Conservation (phyloP, 2,797 vertebrate species). For the Myotis vivesi region DNA sequence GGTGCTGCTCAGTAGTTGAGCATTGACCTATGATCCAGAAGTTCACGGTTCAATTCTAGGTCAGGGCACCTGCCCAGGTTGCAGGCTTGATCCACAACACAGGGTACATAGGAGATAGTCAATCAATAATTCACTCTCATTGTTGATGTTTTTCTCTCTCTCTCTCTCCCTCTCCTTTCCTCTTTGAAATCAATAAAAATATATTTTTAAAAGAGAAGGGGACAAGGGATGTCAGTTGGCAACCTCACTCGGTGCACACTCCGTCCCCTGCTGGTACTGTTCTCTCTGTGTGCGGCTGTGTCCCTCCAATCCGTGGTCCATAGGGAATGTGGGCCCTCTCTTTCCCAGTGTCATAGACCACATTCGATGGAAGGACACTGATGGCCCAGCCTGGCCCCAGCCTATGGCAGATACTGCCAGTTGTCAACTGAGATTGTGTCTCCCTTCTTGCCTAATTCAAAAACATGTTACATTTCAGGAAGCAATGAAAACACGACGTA, state of each 20-base stretch:
- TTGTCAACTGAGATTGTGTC: background rate
- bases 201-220: background rate
- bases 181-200: no score
- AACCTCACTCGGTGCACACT: fast-evolving
- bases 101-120: no score
- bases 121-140: no score
- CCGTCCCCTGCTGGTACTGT: background rate
- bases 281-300: background rate
- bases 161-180: no score
- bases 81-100: no score
- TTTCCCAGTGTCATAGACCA: background rate
- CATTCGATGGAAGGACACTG: background rate
- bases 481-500: background rate
- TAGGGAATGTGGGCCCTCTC: background rate
- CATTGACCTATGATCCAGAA: no score
- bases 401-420: background rate
- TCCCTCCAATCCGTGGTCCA: background rate
- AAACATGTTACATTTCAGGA: background rate
- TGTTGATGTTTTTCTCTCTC: no score
- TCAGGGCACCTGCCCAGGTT: no score
- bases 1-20: no score
- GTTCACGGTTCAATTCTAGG: no score
- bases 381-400: background rate
- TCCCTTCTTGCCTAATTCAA: background rate
- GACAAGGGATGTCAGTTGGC: background rate